These are phyloP conservation scores for Elephantulus edwardii DNA, from an alignment of 2,113 vertebrate genomes.

Conservation along the genomic window DNA sequence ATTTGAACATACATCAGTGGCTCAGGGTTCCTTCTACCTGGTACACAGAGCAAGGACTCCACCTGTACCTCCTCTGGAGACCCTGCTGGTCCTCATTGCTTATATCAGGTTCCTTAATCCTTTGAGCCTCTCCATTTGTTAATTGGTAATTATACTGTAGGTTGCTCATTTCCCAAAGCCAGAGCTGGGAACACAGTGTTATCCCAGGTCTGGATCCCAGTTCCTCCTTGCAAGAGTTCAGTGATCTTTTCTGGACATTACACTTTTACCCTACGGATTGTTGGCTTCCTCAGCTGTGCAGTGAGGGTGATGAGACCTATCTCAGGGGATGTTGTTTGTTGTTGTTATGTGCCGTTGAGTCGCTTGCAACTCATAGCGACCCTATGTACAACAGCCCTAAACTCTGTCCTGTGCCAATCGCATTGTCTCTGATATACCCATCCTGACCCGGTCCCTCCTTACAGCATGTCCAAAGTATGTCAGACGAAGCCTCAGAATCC, in stretches of 20 bases:
- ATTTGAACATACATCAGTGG: neutral
- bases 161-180: neutral
- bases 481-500: too few species aligned
- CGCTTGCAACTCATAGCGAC: too few species aligned
- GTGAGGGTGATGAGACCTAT: neutral
- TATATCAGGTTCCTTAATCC: neutral
- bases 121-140: neutral
- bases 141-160: neutral
- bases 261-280: neutral
- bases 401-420: too few species aligned
- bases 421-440: too few species aligned
- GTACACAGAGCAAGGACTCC: neutral
- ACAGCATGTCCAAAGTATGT: too few species aligned
- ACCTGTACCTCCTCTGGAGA: neutral
- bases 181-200: neutral
- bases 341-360: too few species aligned
- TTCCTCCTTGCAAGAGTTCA: neutral
- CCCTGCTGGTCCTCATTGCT: neutral
- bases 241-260: neutral
- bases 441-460: too few species aligned
- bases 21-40: neutral
- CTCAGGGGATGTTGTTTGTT: too few species aligned
- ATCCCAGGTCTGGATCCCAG: accelerated
- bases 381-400: too few species aligned
- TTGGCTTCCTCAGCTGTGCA: neutral